phyloP scores from a whole-genome alignment of 2,888 invertebrate genomes.

The Phania funesta region DNA sequence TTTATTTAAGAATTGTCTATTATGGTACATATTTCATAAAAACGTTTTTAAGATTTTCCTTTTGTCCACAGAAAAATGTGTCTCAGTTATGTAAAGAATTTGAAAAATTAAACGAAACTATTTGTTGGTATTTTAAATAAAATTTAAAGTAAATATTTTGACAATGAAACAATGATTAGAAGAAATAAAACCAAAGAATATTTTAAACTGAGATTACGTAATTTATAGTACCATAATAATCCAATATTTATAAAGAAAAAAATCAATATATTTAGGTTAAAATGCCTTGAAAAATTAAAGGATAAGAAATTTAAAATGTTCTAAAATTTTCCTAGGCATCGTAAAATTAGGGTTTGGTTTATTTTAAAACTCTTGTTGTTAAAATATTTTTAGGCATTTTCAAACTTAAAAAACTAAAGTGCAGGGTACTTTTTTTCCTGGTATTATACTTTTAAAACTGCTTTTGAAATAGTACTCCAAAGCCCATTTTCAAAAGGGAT shows the following conservation, averaged over 20 bases:
- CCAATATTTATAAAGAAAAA: background rate
- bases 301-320: too few species aligned
- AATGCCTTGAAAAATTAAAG: background rate
- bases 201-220: slow-evolving; percentile 3
- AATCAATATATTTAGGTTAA: background rate
- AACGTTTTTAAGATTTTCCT: slow-evolving; percentile 33
- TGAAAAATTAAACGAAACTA: slow-evolving; percentile 44
- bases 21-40: background rate
- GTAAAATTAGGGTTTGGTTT: too few species aligned
- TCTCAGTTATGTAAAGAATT: slow-evolving; percentile 43
- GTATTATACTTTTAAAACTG: too few species aligned
- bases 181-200: background rate
- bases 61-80: slow-evolving; percentile 2
- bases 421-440: too few species aligned
- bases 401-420: too few species aligned
- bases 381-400: too few species aligned
- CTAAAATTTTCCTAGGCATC: too few species aligned
- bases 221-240: background rate
- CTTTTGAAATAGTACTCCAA: too few species aligned
- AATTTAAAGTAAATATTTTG: slow-evolving; percentile 40
- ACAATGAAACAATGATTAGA: background rate
- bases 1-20: slow-evolving; percentile 37
- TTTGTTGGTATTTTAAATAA: slow-evolving; percentile 24
- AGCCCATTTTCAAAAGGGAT: too few species aligned
- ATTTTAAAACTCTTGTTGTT: too few species aligned